These are phyloP conservation scores for Perca flavescens DNA, from an alignment of 2,113 vertebrate species.

Conservation along the genomic window DNA sequence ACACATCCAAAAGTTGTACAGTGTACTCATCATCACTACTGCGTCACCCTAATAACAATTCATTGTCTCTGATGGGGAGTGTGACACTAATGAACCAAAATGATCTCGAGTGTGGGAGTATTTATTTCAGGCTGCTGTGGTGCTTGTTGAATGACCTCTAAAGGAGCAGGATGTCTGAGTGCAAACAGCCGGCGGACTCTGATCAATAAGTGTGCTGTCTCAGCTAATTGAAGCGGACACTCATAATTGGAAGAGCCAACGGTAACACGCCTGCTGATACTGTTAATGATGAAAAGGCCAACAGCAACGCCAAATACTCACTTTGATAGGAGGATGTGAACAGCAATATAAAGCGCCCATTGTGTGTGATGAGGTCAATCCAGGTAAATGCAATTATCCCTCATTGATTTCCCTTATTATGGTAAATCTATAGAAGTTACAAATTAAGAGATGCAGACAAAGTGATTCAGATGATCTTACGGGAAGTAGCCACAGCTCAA, in stretches of 20 bases:
- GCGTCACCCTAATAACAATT: background rate
- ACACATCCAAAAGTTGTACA: background rate
- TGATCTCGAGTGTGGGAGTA: background rate
- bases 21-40: background rate
- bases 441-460: constrained; percentile 3
- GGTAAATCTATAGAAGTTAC: background rate
- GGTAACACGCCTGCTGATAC: constrained; percentile 52
- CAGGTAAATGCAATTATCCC: background rate
- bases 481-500: background rate
- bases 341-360: background rate
- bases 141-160: constrained; percentile 53
- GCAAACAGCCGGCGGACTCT: constrained; percentile 38
- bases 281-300: constrained; percentile 57
- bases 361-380: constrained; percentile 31
- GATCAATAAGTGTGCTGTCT: constrained; percentile 76
- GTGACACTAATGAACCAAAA: background rate
- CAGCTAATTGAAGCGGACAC: constrained; percentile 72
- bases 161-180: constrained; percentile 35
- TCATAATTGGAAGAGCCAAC: constrained; percentile 68
- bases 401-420: constrained; percentile 12
- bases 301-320: constrained; percentile 17
- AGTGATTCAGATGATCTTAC: background rate
- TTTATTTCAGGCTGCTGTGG: constrained; percentile 24
- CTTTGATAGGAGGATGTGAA: constrained; percentile 35
- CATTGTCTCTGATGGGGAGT: background rate